Evolutionary conservation across 2,888 invertebrate species (phyloP), one percentile per base, ranked within the genome.

Genomic region (Cyaniris semiargus): DNA sequence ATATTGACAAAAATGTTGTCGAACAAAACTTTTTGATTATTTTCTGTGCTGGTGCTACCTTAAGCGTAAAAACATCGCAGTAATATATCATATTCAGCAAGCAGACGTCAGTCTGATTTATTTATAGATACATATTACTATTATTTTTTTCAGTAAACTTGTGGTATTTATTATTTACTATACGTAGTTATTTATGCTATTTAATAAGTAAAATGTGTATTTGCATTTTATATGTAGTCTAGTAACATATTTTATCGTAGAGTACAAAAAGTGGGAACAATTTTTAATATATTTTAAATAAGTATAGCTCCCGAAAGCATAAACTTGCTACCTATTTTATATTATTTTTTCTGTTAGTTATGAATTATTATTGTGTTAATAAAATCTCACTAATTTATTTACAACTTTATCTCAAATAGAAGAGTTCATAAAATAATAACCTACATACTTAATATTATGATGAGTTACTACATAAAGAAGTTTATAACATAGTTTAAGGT

Each of bases 171-270:
- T 56, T n/a, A n/a, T 56, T 7, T n/a, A 56, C 1, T 56, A 18
- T 56, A 6, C n/a, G 7, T 56, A n/a, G 56, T 56, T 58, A 6
- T 58, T n/a, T 6, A 7, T 44, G 44, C 44, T 58, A 58, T 58
- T 58, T 60, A 8, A 23, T 60, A 27, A 66, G 15, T 27, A 27
- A 60, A 27, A 66, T 66, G 23, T 66, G 15, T 66, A 27, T 66
- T 27, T 66, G 66, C 66, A 66, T 79, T 78, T 78, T 78, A 71
- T 66, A 71, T 77, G 76, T 60, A 66, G 38, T 71, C 75, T 76
- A 76, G 58, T 78, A 77, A 66, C 6, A 74, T 74, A 15, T 48
- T 53, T 23, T 74, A 74, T 48, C 44, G 15, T 72, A 74, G 15
- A 48, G 74, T 74, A 74, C 74, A 74, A 74, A 72, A 10, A 27